A percentile compares a stretch with the other conserved stretches of the same genome.
phyloP scores from a whole-genome alignment of 2,113 vertebrate genomes.

The Mesembrinibis cayennensis region DNA sequence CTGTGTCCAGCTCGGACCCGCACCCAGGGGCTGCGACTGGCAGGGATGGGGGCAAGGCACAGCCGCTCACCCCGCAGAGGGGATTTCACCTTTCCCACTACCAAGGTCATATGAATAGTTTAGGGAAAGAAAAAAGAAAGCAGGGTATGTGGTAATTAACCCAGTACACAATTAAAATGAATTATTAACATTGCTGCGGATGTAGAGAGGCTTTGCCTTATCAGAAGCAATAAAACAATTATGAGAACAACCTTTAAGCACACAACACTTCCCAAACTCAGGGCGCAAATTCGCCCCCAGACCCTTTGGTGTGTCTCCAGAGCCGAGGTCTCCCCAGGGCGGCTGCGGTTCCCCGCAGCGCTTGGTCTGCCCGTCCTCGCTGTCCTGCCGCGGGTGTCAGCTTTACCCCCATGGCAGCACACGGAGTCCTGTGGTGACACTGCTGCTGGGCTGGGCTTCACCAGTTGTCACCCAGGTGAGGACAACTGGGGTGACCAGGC shows the following conservation, averaged over 20 bases:
- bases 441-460: background rate
- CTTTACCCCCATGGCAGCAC: background rate
- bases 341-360: background rate
- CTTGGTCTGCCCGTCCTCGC: background rate
- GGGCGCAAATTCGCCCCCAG: background rate
- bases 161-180: background rate
- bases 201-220: background rate
- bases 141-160: background rate
- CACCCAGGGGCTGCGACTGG: background rate
- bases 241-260: background rate
- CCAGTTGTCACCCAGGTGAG: background rate
- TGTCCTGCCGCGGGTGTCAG: fast-evolving
- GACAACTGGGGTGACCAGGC: background rate
- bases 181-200: background rate
- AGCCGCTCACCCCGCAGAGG: background rate
- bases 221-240: background rate
- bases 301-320: fast-evolving
- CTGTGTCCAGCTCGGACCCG: background rate
- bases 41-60: background rate
- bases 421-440: fast-evolving
- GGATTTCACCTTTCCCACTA: background rate
- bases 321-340: too few species aligned
- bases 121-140: background rate
- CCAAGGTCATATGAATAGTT: background rate
- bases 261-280: background rate